Evolutionary conservation across 2,888 invertebrate species (phyloP).

Genomic region (Noctua fimbriata): DNA sequence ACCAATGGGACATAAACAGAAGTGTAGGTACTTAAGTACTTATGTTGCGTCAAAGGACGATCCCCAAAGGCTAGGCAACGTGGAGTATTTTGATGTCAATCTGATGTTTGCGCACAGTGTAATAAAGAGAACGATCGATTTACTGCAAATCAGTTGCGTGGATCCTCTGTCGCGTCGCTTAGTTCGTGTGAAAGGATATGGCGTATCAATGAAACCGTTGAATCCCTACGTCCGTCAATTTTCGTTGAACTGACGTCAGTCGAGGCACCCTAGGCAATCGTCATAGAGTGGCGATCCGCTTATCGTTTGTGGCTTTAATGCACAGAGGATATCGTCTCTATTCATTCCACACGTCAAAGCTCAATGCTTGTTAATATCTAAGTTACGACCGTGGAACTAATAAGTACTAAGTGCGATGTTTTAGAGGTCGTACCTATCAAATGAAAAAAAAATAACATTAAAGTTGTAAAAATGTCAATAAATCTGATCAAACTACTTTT

Average conservation of each 20-base stretch:
- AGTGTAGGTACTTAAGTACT: neutral
- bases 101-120: constrained; percentile 14
- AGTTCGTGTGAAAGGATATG: neutral
- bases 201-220: constrained; percentile 12
- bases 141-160: constrained; percentile 1
- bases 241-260: neutral
- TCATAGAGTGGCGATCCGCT: constrained; percentile 5
- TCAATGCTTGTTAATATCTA: neutral
- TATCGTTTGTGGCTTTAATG: constrained; percentile 5
- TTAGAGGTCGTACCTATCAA: neutral
- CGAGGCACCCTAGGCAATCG: neutral
- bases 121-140: neutral
- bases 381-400: neutral
- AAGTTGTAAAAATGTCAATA: neutral
- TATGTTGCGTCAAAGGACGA: constrained; percentile 3
- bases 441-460: neutral
- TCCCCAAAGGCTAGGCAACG: neutral
- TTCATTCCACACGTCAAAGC: constrained; percentile 5
- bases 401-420: neutral
- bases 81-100: constrained; percentile 21
- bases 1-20: neutral
- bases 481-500: neutral
- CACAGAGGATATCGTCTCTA: neutral
- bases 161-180: neutral
- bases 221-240: constrained; percentile 10